Evolutionary conservation across 2,888 invertebrate genomes (phyloP), one percentile per base, ranked within the genome.

Genomic region (Desoria tigrina): DNA sequence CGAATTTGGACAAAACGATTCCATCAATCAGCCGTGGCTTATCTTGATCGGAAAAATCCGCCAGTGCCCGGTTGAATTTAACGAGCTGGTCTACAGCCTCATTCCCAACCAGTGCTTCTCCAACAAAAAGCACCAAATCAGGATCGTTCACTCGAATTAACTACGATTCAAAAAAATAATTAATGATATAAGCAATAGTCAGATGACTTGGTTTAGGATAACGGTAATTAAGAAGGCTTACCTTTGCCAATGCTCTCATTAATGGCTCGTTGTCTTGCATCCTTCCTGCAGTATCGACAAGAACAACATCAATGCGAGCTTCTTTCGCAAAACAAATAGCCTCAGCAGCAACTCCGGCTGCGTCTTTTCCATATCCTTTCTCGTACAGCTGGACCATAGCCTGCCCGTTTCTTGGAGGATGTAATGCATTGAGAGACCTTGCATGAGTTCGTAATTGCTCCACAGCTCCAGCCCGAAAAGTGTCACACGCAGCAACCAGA

Each of bases 251-350:
- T 0, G 99, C 95, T 71, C 96, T 85, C 99, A 99, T 99, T 45
- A 99, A 84, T 0, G 99, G 99, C 79, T 98, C 98, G 81, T 99
- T 99, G 83, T 99, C 98, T 82, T 99, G 99, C 99, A 99, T 99
- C 67, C 99, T 86, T n/a, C 99, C 99, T 42, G 99, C 99, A 0
- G 99, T 99, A 81, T 99, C 99, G 21, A 99, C 87, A n/a, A 99
- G 83, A 0, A 98, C 98, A 11, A 98, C 87, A 82, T 99, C 96
- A 62, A 92, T 85, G 61, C 84, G 85, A 0, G 86, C 84, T 77
- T 95, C 94, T 59, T 86, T 85, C 0, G 97, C 96, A 81, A 84
- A 90, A 63, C 89, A 88, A 73, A 99, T 95, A 0, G 98, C 98
- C 80, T 97, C 96, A 89, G 93, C 90, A 0, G 99, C 98, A 76